Evolutionary conservation across 2,797 vertebrate genomes (phyloP).

Genomic region (Bradypus variegatus): DNA sequence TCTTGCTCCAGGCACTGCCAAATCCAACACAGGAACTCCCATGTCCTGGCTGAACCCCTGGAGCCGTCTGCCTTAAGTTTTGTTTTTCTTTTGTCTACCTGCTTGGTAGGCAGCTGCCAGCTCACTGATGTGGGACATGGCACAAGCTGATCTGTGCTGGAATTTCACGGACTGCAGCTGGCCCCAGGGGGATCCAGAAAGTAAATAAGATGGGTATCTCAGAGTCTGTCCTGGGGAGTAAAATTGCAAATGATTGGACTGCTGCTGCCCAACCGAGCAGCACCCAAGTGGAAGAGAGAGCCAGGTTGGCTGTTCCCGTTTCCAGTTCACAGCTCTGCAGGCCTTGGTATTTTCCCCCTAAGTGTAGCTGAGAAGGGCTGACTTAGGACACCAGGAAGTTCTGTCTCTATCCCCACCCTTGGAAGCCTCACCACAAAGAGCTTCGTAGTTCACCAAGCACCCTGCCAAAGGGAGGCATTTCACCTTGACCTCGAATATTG

Average conservation of each 20-base stretch:
- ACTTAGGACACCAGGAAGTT: slow-evolving; percentile 14
- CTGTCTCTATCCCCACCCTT: slow-evolving; percentile 28
- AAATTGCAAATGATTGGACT: background rate
- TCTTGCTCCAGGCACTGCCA: background rate
- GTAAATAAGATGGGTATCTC: background rate
- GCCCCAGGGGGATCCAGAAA: background rate
- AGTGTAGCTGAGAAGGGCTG: background rate
- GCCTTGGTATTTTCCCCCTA: slow-evolving; percentile 3
- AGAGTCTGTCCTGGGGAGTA: background rate
- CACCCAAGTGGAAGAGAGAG: background rate
- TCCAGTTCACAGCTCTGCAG: background rate
- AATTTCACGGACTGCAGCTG: background rate
- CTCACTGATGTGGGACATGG: background rate
- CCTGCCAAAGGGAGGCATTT: background rate
- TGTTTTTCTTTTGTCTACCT: background rate
- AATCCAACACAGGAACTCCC: background rate
- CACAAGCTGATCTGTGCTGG: background rate
- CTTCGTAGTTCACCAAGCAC: background rate
- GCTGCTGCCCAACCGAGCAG: background rate
- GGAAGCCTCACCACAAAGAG: background rate
- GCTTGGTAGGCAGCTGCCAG: background rate
- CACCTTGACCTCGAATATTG: slow-evolving; percentile 28
- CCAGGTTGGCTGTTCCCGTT: background rate
- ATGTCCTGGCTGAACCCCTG: background rate
- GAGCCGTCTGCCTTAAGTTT: background rate